phyloP scores from a whole-genome alignment of 2,113 vertebrate genomes.

The Silurus glanis region DNA sequence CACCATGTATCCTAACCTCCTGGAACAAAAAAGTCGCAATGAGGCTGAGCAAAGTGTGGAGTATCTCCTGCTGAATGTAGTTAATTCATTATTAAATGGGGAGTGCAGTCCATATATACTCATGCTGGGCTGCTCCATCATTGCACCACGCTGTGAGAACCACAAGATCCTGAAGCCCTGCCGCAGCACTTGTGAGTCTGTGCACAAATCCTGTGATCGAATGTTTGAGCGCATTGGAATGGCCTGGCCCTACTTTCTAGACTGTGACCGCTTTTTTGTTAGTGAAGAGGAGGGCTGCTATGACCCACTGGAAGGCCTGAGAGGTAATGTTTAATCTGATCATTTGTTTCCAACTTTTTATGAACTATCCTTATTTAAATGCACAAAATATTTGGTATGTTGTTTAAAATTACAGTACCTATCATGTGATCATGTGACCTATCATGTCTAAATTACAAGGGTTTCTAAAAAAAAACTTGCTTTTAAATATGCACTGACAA shows the following conservation, averaged over 20 bases:
- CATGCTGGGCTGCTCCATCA: conserved; percentile 86
- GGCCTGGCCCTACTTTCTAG: conserved; percentile 96
- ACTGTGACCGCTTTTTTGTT: conserved; percentile 85
- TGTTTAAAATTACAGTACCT: background rate
- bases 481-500: background rate
- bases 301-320: conserved; percentile 81
- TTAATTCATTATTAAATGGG: conserved; percentile 82
- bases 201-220: conserved; percentile 74
- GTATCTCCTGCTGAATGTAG: conserved; percentile 86
- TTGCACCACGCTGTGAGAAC: conserved; percentile 81
- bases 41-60: conserved; percentile 82
- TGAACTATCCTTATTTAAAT: background rate
- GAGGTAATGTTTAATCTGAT: conserved; percentile 68
- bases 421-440: background rate
- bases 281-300: conserved; percentile 84
- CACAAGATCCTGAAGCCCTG: conserved; percentile 77
- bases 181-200: conserved; percentile 75
- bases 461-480: background rate
- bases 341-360: background rate
- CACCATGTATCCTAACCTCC: conserved; percentile 81
- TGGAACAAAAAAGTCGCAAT: conserved; percentile 77
- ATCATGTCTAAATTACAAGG: background rate
- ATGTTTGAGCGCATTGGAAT: conserved; percentile 87
- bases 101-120: conserved; percentile 86
- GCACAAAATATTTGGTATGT: background rate